Evolutionary conservation across 2,888 invertebrate species (phyloP).

Genomic region (Flabesymbios commensalis): DNA sequence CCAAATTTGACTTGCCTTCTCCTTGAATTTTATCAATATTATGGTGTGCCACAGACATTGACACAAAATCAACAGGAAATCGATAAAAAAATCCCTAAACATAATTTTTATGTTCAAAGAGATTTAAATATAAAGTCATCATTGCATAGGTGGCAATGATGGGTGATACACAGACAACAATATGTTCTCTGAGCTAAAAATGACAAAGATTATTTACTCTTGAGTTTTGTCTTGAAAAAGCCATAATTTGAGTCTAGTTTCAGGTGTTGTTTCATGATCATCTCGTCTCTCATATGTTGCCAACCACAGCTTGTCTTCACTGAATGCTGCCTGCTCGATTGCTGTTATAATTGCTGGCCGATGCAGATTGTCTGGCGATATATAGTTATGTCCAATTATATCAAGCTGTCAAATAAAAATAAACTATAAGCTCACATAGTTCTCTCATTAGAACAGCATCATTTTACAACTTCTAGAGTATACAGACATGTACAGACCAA

Average conservation of each 20-base stretch:
- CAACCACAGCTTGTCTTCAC: slow-evolving; percentile 73
- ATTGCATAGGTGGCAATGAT: background rate
- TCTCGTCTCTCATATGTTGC: slow-evolving; percentile 68
- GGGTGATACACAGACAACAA: background rate
- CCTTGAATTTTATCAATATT: too few relatives aligned
- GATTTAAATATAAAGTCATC: too few relatives aligned
- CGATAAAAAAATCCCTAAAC: too few relatives aligned
- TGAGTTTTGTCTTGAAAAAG: slow-evolving; percentile 49
- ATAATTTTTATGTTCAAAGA: too few relatives aligned
- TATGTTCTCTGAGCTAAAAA: background rate
- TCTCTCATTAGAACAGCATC: background rate
- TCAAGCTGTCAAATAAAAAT: slow-evolving; percentile 63
- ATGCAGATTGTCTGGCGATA: slow-evolving; percentile 69
- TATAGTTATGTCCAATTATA: slow-evolving; percentile 73
- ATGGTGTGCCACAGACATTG: too few relatives aligned
- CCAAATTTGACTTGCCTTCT: too few relatives aligned
- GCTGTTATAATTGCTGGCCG: slow-evolving; percentile 68
- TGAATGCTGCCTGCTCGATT: slow-evolving; percentile 72
- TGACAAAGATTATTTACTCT: background rate
- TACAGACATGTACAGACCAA: background rate
- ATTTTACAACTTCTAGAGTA: background rate
- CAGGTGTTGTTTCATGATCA: slow-evolving; percentile 67
- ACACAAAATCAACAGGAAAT: too few relatives aligned
- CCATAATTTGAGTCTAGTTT: slow-evolving; percentile 80
- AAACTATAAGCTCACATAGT: too few relatives aligned